These are phyloP conservation scores for Gorilla gorilla DNA, from an alignment of 2,113 vertebrate genomes.

Conservation along the genomic window DNA sequence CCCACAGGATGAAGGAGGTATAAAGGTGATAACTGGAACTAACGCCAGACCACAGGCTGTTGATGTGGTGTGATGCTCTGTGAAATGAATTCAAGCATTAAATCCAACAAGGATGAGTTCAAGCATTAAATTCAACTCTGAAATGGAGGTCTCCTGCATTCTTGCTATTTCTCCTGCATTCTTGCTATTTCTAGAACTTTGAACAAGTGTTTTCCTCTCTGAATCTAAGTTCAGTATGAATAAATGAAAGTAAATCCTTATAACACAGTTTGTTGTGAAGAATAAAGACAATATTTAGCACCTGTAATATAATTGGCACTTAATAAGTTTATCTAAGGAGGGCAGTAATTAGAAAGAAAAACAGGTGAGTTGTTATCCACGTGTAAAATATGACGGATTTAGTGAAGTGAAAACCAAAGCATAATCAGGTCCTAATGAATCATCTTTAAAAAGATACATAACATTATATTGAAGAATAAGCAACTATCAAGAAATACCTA, in stretches of 20 bases:
- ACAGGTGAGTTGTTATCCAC: accelerated
- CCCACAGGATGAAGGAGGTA: accelerated
- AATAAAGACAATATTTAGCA: accelerated
- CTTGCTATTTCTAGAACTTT: neutral
- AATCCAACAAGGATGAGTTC: neutral
- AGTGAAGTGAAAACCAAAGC: neutral
- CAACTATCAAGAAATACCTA: neutral
- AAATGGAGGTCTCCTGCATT: neutral
- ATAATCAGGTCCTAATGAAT: neutral
- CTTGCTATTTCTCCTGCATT: too few species aligned
- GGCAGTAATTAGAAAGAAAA: too few species aligned
- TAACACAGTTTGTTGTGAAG: neutral
- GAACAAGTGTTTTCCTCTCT: too few species aligned
- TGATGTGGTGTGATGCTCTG: accelerated
- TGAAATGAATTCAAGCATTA: neutral
- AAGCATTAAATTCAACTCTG: too few species aligned
- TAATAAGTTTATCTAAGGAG: neutral
- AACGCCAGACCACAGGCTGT: accelerated
- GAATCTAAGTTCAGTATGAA: neutral
- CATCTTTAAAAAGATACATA: neutral
- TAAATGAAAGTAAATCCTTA: neutral
- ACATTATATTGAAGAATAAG: neutral
- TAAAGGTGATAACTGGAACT: accelerated
- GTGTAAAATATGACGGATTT: accelerated
- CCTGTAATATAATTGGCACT: too few species aligned